Evolutionary conservation across 2,113 vertebrate species (phyloP), one percentile per base, ranked within the genome.

Genomic region (Caranx ignobilis): DNA sequence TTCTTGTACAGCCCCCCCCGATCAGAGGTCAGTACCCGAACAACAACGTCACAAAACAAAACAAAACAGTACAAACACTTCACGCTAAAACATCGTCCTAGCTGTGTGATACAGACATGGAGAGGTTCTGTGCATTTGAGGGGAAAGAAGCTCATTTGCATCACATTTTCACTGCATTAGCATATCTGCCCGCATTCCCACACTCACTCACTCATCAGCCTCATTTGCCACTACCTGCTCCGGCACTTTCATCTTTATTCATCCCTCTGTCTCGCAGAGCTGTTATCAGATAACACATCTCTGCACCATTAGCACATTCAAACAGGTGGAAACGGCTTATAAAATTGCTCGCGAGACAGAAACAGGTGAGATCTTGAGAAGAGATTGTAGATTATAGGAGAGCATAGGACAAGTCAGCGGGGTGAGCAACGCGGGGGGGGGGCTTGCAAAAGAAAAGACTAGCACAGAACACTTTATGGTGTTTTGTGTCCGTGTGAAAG

Each of bases 281-380:
- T 84, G 41, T 88, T 86, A 91, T 92, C 85, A 67, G 65, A 81
- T 83, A 86, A 89, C 82, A 81, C 63, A 89, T 90, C 77, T 80
- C 73, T 56, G 72, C n/a, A 2, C 32, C 76, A 79, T 92, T 89
- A 86, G 87, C 54, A 66, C 87, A 79, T 81, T 82, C 82, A 86
- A 74, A 86, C 81, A 83, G 69, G 84, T 85, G 71, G 69, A 47
- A 73, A 75, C 26, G 56, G 70, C 45, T 45, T 55, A 77, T 73
- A 68, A 52, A 83, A 75, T 11, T 11, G 32, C n/a, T 32, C n/a
- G 35, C 1, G 31, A 70, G 75, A 62, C 45, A 79, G 50, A 80
- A 70, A 64, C 32, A 12, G 19, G 39, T 59, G 32, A 3, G 31
- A 41, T 48, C 39, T 31, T 11, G 35, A 54, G 35, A 50, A 48